Evolutionary conservation across 2,113 vertebrate genomes (phyloP).

Genomic region (Brachyhypopomus occidentalis): DNA sequence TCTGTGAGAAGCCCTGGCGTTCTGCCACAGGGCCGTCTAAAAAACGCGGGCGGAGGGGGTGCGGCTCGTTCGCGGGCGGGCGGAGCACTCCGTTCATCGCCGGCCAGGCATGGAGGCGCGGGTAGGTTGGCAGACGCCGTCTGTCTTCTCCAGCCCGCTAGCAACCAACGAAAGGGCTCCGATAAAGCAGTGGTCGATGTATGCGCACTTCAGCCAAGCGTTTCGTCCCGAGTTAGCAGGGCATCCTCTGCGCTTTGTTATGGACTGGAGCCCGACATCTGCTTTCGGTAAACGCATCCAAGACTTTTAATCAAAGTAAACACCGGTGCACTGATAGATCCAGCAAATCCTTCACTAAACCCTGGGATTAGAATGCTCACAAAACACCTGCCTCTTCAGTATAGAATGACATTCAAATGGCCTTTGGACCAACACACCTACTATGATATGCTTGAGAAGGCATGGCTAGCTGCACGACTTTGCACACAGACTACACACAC

Average conservation of each 20-base stretch:
- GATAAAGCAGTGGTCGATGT: slow-evolving; percentile 31
- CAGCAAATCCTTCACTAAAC: slow-evolving; percentile 32
- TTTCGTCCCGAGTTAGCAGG: slow-evolving; percentile 43
- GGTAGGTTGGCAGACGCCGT: slow-evolving; percentile 24
- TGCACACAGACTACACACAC: not conserved
- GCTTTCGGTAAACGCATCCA: slow-evolving; percentile 29
- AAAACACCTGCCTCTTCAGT: slow-evolving; percentile 35
- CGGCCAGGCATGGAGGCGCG: slow-evolving; percentile 28
- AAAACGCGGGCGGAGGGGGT: not conserved
- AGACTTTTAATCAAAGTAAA: slow-evolving; percentile 52
- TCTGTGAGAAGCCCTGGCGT: slow-evolving; percentile 31
- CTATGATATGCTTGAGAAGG: slow-evolving; percentile 39
- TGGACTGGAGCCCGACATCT: slow-evolving; percentile 16
- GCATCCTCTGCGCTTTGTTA: slow-evolving; percentile 39
- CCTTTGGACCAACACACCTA: slow-evolving; percentile 31
- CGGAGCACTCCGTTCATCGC: slow-evolving; percentile 20
- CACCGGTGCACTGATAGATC: slow-evolving; percentile 39
- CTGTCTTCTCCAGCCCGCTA: slow-evolving; percentile 33
- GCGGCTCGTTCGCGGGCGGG: slow-evolving; percentile 14
- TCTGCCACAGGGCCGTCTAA: slow-evolving; percentile 8
- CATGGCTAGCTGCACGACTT: slow-evolving; percentile 3
- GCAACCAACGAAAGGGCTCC: slow-evolving; percentile 34
- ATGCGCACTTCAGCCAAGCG: slow-evolving; percentile 28
- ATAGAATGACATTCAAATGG: slow-evolving; percentile 27
- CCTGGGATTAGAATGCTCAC: slow-evolving; percentile 36